phyloP scores from a whole-genome alignment of 2,797 vertebrate species.

The Morelia viridis region DNA sequence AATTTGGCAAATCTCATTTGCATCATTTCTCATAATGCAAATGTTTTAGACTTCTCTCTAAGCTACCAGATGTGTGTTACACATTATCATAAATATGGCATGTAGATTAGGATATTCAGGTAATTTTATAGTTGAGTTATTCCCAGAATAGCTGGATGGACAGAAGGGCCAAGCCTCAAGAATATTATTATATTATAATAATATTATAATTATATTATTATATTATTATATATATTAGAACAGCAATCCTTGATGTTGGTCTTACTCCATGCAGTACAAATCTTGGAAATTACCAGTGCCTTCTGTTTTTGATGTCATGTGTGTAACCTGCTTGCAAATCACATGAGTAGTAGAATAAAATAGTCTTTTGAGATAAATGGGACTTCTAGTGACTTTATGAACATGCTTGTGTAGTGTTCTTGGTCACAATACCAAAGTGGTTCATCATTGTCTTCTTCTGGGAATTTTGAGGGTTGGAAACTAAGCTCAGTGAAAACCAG shows the following conservation, averaged over 20 bases:
- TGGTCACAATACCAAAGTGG: background rate
- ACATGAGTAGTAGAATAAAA: background rate
- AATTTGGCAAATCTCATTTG: background rate
- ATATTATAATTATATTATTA: too few species aligned
- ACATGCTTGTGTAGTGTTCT: background rate
- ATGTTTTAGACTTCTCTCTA: constrained; percentile 6
- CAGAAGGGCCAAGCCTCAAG: background rate
- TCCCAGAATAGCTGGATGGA: constrained; percentile 8
- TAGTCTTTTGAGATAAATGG: background rate
- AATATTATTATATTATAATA: background rate
- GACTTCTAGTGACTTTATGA: background rate
- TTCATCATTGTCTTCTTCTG: background rate
- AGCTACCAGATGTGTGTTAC: background rate
- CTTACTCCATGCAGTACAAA: background rate
- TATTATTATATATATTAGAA: background rate
- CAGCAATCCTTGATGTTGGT: background rate
- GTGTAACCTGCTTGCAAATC: constrained; percentile 10
- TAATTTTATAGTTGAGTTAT: constrained; percentile 13
- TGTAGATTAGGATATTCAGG: background rate
- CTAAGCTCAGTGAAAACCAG: background rate
- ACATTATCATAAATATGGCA: background rate
- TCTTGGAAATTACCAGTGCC: background rate
- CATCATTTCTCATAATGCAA: background rate
- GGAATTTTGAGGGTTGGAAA: background rate
- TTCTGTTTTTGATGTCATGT: background rate